These are phyloP conservation scores for Poicephalus gulielmi DNA, from an alignment of 2,113 vertebrate genomes.

Conservation along the genomic window DNA sequence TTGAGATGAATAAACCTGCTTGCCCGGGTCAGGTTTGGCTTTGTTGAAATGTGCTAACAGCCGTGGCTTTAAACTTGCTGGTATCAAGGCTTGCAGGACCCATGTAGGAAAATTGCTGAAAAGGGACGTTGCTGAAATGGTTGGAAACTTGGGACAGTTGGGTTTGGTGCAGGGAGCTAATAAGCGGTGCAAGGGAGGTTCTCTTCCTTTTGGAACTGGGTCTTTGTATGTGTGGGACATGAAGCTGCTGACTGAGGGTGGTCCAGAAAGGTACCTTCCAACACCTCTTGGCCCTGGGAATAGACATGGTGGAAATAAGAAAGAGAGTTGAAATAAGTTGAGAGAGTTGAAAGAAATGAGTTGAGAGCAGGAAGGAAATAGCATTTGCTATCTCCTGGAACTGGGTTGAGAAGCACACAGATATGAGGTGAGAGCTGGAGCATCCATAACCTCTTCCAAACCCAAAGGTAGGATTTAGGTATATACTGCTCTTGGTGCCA, in stretches of 20 bases:
- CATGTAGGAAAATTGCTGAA: accelerated
- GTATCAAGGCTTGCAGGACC: background rate
- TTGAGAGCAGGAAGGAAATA: background rate
- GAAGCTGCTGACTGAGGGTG: background rate
- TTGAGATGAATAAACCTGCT: constrained; percentile 25
- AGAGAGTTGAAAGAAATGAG: too few species aligned
- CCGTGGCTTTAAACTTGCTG: background rate
- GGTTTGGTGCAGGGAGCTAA: background rate
- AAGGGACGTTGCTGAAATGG: background rate
- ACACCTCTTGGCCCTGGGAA: background rate
- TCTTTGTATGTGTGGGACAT: accelerated
- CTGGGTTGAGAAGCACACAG: background rate
- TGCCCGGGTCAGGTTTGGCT: background rate
- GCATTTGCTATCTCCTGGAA: background rate
- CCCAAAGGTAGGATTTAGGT: accelerated
- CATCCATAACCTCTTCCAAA: background rate
- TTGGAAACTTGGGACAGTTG: background rate
- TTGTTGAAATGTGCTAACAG: constrained; percentile 30
- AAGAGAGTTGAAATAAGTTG: too few species aligned
- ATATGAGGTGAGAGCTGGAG: background rate
- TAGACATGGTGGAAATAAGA: background rate
- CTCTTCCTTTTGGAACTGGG: background rate
- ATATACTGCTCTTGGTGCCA: accelerated
- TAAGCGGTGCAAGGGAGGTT: background rate
- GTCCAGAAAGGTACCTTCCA: background rate